These are phyloP conservation scores for Nesometra sesokonis DNA, from an alignment of 35 echinoderm and acorn worm species.

Conservation along the genomic window DNA sequence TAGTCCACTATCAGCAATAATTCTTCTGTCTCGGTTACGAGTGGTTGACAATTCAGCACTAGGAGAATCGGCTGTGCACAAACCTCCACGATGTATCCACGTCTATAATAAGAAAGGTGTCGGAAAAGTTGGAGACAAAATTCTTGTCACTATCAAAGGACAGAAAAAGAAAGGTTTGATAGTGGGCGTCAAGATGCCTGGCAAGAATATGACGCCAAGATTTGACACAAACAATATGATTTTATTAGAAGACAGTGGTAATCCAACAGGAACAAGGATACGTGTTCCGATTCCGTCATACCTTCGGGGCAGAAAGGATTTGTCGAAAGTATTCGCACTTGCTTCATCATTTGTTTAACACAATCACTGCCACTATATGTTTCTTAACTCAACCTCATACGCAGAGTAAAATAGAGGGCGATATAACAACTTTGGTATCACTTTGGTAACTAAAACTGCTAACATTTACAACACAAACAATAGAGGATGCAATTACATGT, in stretches of 20 bases:
- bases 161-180: slow-evolving; percentile 88
- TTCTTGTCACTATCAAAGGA: slow-evolving; percentile 70
- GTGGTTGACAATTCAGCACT: slow-evolving; percentile 89
- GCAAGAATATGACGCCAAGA: slow-evolving; percentile 58
- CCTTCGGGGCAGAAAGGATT: slow-evolving; percentile 61
- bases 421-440: no score
- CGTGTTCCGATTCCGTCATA: slow-evolving; percentile 74
- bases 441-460: no score
- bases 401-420: no score
- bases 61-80: slow-evolving; percentile 48
- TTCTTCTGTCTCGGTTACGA: slow-evolving; percentile 55
- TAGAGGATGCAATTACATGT: no score
- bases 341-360: slow-evolving; percentile 81
- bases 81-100: slow-evolving; percentile 80
- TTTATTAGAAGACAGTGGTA: slow-evolving; percentile 85
- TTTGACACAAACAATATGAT: slow-evolving; percentile 98
- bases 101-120: slow-evolving; percentile 87
- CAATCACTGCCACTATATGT: no score
- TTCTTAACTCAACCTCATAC: no score
- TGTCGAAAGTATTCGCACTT: slow-evolving; percentile 94
- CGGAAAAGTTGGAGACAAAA: slow-evolving; percentile 78
- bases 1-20: slow-evolving; percentile 37
- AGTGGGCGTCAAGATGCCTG: slow-evolving; percentile 62
- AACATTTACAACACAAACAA: no score
- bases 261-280: slow-evolving; percentile 89